Base-by-base conservation (phyloP, 2,888 invertebrate species). In the Azorinus chamasolen region DNA sequence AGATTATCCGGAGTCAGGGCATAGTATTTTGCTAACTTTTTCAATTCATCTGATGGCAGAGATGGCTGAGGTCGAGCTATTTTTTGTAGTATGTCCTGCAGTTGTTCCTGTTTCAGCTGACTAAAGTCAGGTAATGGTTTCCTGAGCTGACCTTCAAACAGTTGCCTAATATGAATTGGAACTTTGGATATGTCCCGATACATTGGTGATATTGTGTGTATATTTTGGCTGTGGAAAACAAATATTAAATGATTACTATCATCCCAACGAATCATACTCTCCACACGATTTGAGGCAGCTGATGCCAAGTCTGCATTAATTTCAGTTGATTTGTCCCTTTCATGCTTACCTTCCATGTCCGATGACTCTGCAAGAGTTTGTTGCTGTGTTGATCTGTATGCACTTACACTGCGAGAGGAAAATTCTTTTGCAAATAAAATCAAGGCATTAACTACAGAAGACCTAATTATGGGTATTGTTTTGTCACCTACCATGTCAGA, bases 1-100 rank as follows among this genome's bases (percentile, higher is more conserved):
- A 86, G 65, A 57, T 86, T 86, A 39, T 86, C 86, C 16, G 86
- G 82, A 20, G 86, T 86, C 6, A 84, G 63, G 0, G 83, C 84
- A 55, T 55, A 65, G n/a, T 41, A 46, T 8, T 54, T 27, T 20
- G 65, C 20, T 14, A 65, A n/a, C 0, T 54, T 10, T 32, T 45
- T 14, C 1, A 65, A n/a, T 0, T 12, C 2, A 8, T 1, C 18
- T 20, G n/a, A n/a, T 8, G 0, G 0, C 1, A 65, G 32, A 0
- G 1, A 1, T 2, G 37, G 32, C 22, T 46, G 45, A 25, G 18
- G n/a, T 27, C 55, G 18, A 20, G 55, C 54, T 20, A 65, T 24
- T 22, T 37, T 54, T 18, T 65, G 65, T 2, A 65, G 45, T 22
- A 65, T 27, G 32, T 54, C 20, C 55, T 55, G 65, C 2, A 65